Base-by-base conservation (phyloP, 2,113 vertebrate genomes). In the Upupa epops region DNA sequence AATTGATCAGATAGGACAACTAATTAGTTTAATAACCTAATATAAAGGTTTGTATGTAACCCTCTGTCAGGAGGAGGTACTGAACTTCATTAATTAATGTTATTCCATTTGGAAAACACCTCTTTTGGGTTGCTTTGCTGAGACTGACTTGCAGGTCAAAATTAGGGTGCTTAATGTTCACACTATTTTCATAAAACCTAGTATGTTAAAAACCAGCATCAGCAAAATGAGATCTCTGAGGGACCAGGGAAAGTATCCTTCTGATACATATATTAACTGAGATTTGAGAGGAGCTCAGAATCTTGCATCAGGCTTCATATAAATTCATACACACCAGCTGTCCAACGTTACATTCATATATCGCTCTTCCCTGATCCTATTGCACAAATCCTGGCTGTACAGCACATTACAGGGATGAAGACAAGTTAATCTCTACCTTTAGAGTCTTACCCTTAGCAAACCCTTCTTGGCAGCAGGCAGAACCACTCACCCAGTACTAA, bases 401-500 rank as follows among this genome's bases (percentile, higher is more conserved):
- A 98, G 98, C 98, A 99, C 98, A 98, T 99, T 99, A 99, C 97
- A 97, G 97, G 98, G 99, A 99, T 99, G 98, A 99, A 97, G 98
- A 98, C 94, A 97, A 97, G 96, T 97, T 99, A 99, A 99, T 99
- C 99, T 97, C 91, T 94, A 95, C 97, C 98, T 98, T 99, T 98
- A 98, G 98, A 97, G 98, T 98, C 98, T 99, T 99, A 99, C 98
- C 99, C 98, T 99, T 98, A 98, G 97, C 98, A 99, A 99, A 98
- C 99, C 98, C 98, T 98, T 98, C 97, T 98, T 97, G 98, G 98
- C 98, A 99, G 98, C 98, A 99, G 98, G 97, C 94, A 89, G 97
- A 97, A 96, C 97, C 98, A 98, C 97, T 98, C 98, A 98, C 97
- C 97, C 95, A 98, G 98, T 98, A 98, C 98, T 99, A 98, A 99